Percentiles rank a stretch among this genome's conserved stretches.
phyloP scores from a whole-genome alignment of 2,797 vertebrate genomes.

The Danio tinwini region DNA sequence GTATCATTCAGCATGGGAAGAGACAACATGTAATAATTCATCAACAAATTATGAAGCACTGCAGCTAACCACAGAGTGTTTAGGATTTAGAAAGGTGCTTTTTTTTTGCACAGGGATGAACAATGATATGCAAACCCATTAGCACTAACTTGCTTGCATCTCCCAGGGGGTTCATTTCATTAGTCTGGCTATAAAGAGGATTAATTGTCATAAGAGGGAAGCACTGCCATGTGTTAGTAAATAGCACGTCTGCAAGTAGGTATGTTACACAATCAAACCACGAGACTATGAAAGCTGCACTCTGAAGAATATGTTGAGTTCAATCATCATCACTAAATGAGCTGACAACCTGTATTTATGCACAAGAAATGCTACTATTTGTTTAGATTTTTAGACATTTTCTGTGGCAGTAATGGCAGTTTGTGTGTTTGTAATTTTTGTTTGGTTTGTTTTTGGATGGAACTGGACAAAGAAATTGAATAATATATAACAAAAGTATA shows the following conservation, averaged over 20 bases:
- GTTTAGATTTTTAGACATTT: slow-evolving; percentile 48
- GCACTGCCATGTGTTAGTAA: slow-evolving; percentile 38
- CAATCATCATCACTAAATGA: slow-evolving; percentile 55
- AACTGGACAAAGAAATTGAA: no score
- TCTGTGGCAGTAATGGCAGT: no score
- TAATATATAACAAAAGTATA: no score
- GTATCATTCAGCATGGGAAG: not conserved
- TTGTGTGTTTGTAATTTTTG: no score
- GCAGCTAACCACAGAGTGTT: slow-evolving; percentile 27
- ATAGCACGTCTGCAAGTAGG: slow-evolving; percentile 15
- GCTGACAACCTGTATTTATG: slow-evolving; percentile 55
- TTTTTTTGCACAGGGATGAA: slow-evolving; percentile 38
- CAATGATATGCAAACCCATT: slow-evolving; percentile 52
- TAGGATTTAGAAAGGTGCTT: slow-evolving; percentile 7
- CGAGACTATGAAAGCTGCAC: slow-evolving; percentile 7
- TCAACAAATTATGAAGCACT: slow-evolving; percentile 27
- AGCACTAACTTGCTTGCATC: slow-evolving; percentile 49
- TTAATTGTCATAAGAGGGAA: slow-evolving; percentile 43
- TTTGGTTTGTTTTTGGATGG: no score
- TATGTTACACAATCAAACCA: slow-evolving; percentile 3
- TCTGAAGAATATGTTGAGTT: slow-evolving; percentile 35
- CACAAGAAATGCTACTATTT: slow-evolving; percentile 42
- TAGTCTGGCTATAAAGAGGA: slow-evolving; percentile 52
- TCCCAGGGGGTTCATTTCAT: slow-evolving; percentile 49
- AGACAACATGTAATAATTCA: not conserved